Evolutionary conservation across 2,113 vertebrate genomes (phyloP), one percentile per base, ranked within the genome.

Genomic region (Herpetotheres cachinnans): DNA sequence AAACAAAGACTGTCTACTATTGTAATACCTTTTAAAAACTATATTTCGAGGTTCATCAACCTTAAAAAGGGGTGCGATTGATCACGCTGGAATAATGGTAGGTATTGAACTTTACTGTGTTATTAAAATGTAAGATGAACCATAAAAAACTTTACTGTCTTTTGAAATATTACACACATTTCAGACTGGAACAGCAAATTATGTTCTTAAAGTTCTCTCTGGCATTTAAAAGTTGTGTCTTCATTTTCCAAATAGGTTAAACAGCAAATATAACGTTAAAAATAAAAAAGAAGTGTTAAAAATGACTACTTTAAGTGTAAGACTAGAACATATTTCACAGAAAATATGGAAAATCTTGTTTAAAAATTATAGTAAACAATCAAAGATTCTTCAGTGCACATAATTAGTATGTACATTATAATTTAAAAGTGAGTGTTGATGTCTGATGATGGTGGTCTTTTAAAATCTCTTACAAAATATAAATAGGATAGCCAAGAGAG

Each of bases 391-490:
- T 95, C 95, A 97, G 84, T 96, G 95, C 85, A 97, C 70, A 96
- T 95, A 97, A 97, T 97, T 95, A 97, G 66, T 97, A 96, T 94
- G 89, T 96, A 96, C 93, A 94, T 93, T 94, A 96, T 97, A 97
- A 97, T 96, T 97, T 96, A 95, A 97, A 98, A 96, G 30, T 58
- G 91, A 94, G 56, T 94, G 73, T 67, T 96, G 96, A 80, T 97
- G 96, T 90, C 65, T 92, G 86, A 73, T 97, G 83, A 18, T 97
- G 90, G 2, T 89, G 89, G 92, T 66, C 38, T 91, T 96, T 98
- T 97, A 97, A 97, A 97, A 93, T 97, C 70, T 97, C 82, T 96
- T 96, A 95, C 73, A 97, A 98, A 97, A 96, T 96, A 97, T 97
- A 98, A 97, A 98, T 91, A 97, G 78, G 66, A 84, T 90, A 96